Percentiles rank a stretch among this genome's conserved stretches.
phyloP scores from a whole-genome alignment of 2,113 vertebrate species.

The Odontesthes bonariensis region DNA sequence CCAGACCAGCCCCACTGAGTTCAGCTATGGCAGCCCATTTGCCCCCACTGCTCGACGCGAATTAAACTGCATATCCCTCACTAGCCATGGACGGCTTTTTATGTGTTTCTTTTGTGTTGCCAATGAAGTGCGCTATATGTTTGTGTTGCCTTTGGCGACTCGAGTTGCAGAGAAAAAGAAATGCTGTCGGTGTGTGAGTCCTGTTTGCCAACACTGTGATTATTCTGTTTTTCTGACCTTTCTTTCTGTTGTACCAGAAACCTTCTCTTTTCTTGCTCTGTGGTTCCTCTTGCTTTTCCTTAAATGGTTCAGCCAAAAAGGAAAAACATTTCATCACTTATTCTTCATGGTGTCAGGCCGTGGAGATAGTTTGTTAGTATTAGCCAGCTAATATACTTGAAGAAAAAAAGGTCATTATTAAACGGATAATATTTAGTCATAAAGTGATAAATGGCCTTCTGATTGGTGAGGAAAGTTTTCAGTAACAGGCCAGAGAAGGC shows the following conservation, averaged over 20 bases:
- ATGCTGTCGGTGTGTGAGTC: constrained; percentile 41
- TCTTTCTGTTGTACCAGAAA: constrained; percentile 39
- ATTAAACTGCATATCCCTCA: constrained; percentile 43
- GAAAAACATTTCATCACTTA: neutral
- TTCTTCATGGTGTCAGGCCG: neutral
- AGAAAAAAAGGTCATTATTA: neutral
- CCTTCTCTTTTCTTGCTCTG: constrained; percentile 14
- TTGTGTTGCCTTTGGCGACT: constrained; percentile 52
- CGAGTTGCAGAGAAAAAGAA: constrained; percentile 76
- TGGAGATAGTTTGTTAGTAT: neutral
- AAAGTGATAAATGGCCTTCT: too few species aligned
- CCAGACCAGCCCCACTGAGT: constrained; percentile 20
- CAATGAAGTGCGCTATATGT: constrained; percentile 30
- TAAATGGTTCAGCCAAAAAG: constrained; percentile 26
- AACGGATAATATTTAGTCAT: too few species aligned
- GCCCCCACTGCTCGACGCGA: constrained; percentile 35
- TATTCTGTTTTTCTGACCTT: constrained; percentile 22
- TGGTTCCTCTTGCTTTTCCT: constrained; percentile 7
- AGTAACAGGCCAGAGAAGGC: neutral
- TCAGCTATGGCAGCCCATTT: constrained; percentile 13
- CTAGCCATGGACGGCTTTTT: constrained; percentile 47
- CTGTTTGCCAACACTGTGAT: constrained; percentile 66
- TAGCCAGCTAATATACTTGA: neutral
- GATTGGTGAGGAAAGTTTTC: too few species aligned
- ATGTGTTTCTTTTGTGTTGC: constrained; percentile 64